A percentile compares a stretch with the other conserved stretches of the same genome.
These are phyloP conservation scores for Napeogenes sylphis DNA, from an alignment of 2,888 invertebrate genomes.

Conservation along the genomic window DNA sequence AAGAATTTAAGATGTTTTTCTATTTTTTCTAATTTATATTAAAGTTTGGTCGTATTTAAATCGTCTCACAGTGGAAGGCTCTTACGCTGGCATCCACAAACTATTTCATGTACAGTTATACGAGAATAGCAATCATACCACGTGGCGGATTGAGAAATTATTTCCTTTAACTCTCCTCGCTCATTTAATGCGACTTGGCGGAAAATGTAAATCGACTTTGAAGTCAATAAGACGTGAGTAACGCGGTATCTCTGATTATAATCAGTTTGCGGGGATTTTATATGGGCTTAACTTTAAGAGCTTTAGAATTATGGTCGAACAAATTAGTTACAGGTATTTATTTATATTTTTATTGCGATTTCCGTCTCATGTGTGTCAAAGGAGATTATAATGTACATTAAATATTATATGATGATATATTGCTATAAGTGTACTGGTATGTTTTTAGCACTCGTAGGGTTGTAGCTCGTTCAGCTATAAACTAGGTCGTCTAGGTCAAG, in stretches of 20 bases:
- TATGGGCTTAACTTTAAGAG: background rate
- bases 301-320: background rate
- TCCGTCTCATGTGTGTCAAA: background rate
- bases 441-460: too few relatives aligned
- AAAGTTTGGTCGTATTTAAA: constrained; percentile 2
- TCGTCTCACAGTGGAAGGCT: constrained; percentile 15
- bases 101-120: constrained; percentile 38
- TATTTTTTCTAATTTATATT: too few relatives aligned
- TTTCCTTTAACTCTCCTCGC: constrained; percentile 37
- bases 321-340: background rate
- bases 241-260: constrained; percentile 20
- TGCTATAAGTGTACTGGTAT: too few relatives aligned
- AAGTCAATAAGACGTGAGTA: constrained; percentile 26
- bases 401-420: too few relatives aligned
- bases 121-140: constrained; percentile 44
- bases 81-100: constrained; percentile 12
- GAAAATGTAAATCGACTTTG: constrained; percentile 29
- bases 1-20: too few relatives aligned
- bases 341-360: background rate
- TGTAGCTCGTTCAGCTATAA: background rate
- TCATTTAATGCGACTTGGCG: constrained; percentile 23
- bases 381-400: too few relatives aligned
- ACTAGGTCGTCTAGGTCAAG: background rate
- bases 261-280: constrained; percentile 19
- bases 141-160: constrained; percentile 42